Evolutionary conservation across 2,113 vertebrate genomes (phyloP).

Genomic region (Alosa alosa): DNA sequence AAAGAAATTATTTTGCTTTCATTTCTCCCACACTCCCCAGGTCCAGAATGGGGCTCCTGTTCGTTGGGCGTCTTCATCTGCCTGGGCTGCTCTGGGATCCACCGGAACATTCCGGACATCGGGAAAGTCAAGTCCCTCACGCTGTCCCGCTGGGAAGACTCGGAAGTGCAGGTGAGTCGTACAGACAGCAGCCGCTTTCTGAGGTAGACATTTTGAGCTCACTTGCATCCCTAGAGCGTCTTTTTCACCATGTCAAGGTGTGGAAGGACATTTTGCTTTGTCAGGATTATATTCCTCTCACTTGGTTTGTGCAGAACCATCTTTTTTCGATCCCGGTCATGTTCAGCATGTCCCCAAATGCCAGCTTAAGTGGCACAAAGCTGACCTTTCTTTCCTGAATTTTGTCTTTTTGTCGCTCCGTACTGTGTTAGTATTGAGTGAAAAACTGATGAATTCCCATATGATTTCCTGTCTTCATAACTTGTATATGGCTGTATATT

Average conservation of each 20-base stretch:
- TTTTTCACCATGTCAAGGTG: background rate
- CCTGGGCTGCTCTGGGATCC: slow-evolving; percentile 71
- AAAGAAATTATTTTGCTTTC: background rate
- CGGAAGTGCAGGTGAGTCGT: slow-evolving; percentile 67
- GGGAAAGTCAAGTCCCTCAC: slow-evolving; percentile 73
- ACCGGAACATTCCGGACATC: slow-evolving; percentile 68
- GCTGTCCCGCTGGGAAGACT: slow-evolving; percentile 74
- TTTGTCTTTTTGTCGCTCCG: background rate
- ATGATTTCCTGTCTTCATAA: background rate
- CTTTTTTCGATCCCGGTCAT: background rate
- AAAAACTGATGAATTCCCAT: background rate
- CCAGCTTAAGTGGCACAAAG: background rate
- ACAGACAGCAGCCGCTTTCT: background rate
- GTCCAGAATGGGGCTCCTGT: slow-evolving; percentile 70
- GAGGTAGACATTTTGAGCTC: background rate
- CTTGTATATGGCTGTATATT: background rate
- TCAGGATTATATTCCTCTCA: background rate
- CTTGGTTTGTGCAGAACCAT: background rate
- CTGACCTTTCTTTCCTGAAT: background rate
- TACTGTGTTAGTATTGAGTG: background rate
- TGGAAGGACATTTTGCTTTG: background rate
- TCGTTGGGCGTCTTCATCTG: slow-evolving; percentile 75
- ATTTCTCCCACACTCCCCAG: slow-evolving; percentile 44
- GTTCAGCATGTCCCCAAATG: background rate
- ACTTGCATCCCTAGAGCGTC: background rate